phyloP scores from a whole-genome alignment of 2,797 vertebrate genomes.

The Hippocampus kuda region DNA sequence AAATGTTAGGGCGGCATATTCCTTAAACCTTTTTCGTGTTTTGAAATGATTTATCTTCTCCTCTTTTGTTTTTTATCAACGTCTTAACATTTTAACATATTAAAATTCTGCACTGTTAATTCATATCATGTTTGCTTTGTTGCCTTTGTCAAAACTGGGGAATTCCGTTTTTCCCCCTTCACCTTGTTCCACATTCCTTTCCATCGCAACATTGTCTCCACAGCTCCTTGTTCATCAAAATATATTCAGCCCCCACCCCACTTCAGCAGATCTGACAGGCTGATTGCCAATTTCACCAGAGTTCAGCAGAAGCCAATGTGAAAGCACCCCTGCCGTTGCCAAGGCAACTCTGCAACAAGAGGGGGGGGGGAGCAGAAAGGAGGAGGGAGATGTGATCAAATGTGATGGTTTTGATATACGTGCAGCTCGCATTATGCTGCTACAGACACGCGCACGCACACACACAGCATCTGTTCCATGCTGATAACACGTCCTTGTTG shows the following conservation, averaged over 20 bases:
- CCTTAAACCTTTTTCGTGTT: background rate
- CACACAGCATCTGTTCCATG: conserved; percentile 5
- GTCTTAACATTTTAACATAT: background rate
- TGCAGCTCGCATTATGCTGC: conserved; percentile 26
- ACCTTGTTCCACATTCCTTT: conserved; percentile 32
- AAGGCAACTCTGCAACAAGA: conserved; percentile 62
- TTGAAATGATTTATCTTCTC: background rate
- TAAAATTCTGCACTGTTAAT: background rate
- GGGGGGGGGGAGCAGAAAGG: conserved; percentile 16
- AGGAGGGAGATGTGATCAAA: conserved; percentile 46
- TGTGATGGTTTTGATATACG: conserved; percentile 51
- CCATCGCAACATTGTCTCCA: background rate
- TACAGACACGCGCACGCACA: conserved; percentile 4
- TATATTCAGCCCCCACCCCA: conserved; percentile 45
- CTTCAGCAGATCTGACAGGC: conserved; percentile 54
- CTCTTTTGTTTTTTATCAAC: background rate
- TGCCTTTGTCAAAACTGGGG: background rate
- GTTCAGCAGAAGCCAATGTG: conserved; percentile 42
- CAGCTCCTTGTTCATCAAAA: conserved; percentile 64
- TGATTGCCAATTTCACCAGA: conserved; percentile 69
- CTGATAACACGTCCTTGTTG: conserved; percentile 36
- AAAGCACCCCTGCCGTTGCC: conserved; percentile 58
- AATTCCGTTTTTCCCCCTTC: conserved; percentile 18
- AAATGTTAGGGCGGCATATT: too few relatives aligned
- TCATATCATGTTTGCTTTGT: background rate